Percentiles rank a stretch among this genome's conserved stretches.
These are phyloP conservation scores for Zoanthus sansibaricus DNA, from an alignment of 92 coral and sea anemone species.

Conservation along the genomic window DNA sequence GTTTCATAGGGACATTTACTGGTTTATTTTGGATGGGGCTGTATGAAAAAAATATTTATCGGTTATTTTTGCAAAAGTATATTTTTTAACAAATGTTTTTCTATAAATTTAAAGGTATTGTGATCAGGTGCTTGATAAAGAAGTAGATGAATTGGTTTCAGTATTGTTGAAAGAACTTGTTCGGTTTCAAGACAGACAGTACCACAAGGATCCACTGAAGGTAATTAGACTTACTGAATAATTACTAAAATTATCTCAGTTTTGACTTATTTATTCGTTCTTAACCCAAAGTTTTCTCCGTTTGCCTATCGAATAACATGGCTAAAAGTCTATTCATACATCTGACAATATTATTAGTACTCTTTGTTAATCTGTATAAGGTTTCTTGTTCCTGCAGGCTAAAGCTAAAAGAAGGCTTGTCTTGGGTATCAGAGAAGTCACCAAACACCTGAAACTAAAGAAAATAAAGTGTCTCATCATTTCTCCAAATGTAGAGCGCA, in stretches of 20 bases:
- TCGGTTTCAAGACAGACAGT: slow-evolving; percentile 93
- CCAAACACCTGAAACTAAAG: slow-evolving; percentile 87
- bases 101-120: slow-evolving; percentile 71
- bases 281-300: no score
- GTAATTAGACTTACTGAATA: slow-evolving; percentile 17
- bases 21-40: no score
- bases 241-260: no score
- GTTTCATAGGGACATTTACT: no score
- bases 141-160: slow-evolving; percentile 79
- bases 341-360: no score
- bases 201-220: slow-evolving; percentile 94
- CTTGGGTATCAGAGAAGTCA: slow-evolving; percentile 89
- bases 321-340: no score
- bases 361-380: no score
- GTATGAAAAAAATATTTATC: no score
- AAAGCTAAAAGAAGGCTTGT: slow-evolving; percentile 91
- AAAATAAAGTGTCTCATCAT: slow-evolving; percentile 89
- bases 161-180: slow-evolving; percentile 86
- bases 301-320: no score
- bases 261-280: no score
- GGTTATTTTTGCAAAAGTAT: no score
- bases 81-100: not conserved
- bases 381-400: slow-evolving; percentile 61
- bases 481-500: slow-evolving; percentile 92
- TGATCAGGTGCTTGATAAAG: slow-evolving; percentile 90